A percentile compares a stretch with the other conserved stretches of the same genome.
phyloP scores from a whole-genome alignment of 2,888 invertebrate genomes.

The Troglohyphantes excavatus region DNA sequence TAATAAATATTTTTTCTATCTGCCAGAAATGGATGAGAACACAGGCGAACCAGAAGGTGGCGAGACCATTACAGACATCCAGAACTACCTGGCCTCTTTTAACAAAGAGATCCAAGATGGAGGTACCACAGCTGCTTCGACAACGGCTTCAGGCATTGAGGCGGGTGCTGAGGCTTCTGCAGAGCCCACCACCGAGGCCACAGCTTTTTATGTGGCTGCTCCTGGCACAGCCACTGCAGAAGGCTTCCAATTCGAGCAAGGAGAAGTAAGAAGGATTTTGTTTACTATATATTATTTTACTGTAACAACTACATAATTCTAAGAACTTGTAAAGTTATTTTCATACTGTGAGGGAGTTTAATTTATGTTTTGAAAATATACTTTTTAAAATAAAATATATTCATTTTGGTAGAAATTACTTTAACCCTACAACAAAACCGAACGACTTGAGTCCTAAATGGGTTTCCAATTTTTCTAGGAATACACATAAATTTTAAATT shows the following conservation, averaged over 20 bases:
- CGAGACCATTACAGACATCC: constrained; percentile 88
- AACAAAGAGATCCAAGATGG: constrained; percentile 88
- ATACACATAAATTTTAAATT: too few relatives aligned
- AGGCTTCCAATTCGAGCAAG: constrained; percentile 71
- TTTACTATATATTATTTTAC: too few relatives aligned
- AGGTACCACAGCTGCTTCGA: constrained; percentile 52
- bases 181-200: constrained; percentile 34
- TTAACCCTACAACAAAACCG: too few relatives aligned
- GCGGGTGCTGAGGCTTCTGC: constrained; percentile 43
- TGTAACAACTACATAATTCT: too few relatives aligned
- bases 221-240: constrained; percentile 59
- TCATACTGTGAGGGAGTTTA: too few relatives aligned
- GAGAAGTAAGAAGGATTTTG: constrained; percentile 34
- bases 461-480: too few relatives aligned
- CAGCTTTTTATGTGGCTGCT: constrained; percentile 67
- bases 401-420: too few relatives aligned
- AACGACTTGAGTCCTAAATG: too few relatives aligned
- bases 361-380: too few relatives aligned
- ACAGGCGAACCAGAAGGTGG: constrained; percentile 80
- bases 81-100: constrained; percentile 91
- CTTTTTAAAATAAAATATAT: too few relatives aligned
- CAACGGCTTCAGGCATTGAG: constrained; percentile 24
- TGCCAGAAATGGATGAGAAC: constrained; percentile 66
- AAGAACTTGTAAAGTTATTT: too few relatives aligned
- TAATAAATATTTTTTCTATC: too few relatives aligned